A percentile compares a stretch with the other conserved stretches of the same genome.
phyloP scores from a whole-genome alignment of 2,888 invertebrate genomes.

The Euzophera pinguis region DNA sequence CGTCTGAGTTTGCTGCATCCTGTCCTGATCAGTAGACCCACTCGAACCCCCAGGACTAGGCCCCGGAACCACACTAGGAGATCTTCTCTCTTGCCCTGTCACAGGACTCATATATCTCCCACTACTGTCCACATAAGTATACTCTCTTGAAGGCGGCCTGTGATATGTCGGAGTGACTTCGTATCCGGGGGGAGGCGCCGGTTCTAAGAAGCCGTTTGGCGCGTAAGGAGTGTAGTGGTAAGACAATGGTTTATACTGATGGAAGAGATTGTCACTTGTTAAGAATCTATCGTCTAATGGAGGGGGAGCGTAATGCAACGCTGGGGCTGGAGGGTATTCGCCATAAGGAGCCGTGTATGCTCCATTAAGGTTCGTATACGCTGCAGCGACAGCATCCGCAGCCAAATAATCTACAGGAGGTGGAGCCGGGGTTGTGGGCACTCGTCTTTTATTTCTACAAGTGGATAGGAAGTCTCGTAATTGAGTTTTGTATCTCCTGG shows the following conservation, averaged over 20 bases:
- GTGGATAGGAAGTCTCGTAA: conserved; percentile 95
- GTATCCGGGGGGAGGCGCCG: conserved; percentile 81
- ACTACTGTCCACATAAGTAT: conserved; percentile 78
- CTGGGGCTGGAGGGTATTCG: conserved; percentile 83
- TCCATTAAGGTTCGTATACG: conserved; percentile 89
- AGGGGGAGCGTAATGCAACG: conserved; percentile 84
- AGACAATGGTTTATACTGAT: conserved; percentile 93
- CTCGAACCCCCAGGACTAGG: conserved; percentile 70
- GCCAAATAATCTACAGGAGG: conserved; percentile 85
- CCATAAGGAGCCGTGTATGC: conserved; percentile 91
- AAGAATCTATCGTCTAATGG: conserved; percentile 84
- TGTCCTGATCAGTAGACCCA: conserved; percentile 63
- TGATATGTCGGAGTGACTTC: conserved; percentile 83
- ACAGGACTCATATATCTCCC: conserved; percentile 81
- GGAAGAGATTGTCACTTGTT: conserved; percentile 92
- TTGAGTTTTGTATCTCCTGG: conserved; percentile 95
- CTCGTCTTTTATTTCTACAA: conserved; percentile 90
- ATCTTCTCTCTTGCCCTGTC: conserved; percentile 82
- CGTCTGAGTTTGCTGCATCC: conserved; percentile 56
- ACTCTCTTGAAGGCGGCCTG: conserved; percentile 79
- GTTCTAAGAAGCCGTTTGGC: conserved; percentile 91
- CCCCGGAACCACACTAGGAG: conserved; percentile 79
- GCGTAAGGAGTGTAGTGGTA: conserved; percentile 88
- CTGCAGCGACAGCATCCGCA: conserved; percentile 85
- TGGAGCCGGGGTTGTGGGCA: conserved; percentile 77